Percentiles rank a stretch among this genome's conserved stretches.
These are phyloP conservation scores for Dinoponera quadriceps DNA, from an alignment of 1,140 invertebrate genomes.

Conservation along the genomic window DNA sequence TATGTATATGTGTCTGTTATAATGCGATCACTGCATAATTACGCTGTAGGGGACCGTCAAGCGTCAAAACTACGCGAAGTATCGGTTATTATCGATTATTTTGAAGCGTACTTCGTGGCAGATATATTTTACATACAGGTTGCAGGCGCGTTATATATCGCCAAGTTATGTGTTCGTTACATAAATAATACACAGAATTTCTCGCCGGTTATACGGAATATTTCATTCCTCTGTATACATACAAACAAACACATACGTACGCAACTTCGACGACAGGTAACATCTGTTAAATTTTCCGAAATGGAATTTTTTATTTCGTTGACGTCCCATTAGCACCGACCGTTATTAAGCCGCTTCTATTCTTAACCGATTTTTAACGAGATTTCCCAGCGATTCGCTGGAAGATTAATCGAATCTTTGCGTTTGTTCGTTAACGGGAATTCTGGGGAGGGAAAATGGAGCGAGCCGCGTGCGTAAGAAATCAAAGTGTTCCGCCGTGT, in stretches of 20 bases:
- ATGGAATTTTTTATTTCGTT: not conserved
- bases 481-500: constrained; percentile 10
- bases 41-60: constrained; percentile 47
- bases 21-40: constrained; percentile 55
- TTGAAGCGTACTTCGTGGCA: constrained; percentile 2
- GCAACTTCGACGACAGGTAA: not conserved
- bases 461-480: not conserved
- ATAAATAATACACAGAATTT: constrained; percentile 4
- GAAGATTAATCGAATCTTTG: not conserved
- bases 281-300: not conserved
- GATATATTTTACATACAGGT: constrained; percentile 20
- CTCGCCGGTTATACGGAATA: not conserved
- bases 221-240: not conserved
- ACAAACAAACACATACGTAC: too few species aligned
- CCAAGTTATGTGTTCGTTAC: constrained; percentile 10
- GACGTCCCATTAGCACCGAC: not conserved
- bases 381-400: not conserved
- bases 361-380: not conserved
- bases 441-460: not conserved
- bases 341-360: not conserved
- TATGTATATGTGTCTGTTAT: constrained; percentile 22
- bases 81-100: constrained; percentile 42
- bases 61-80: constrained; percentile 46
- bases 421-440: not conserved
- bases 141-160: not conserved